Evolutionary conservation across 2,888 invertebrate species (phyloP), one percentile per base, ranked within the genome.

Genomic region (Buathra laborator): DNA sequence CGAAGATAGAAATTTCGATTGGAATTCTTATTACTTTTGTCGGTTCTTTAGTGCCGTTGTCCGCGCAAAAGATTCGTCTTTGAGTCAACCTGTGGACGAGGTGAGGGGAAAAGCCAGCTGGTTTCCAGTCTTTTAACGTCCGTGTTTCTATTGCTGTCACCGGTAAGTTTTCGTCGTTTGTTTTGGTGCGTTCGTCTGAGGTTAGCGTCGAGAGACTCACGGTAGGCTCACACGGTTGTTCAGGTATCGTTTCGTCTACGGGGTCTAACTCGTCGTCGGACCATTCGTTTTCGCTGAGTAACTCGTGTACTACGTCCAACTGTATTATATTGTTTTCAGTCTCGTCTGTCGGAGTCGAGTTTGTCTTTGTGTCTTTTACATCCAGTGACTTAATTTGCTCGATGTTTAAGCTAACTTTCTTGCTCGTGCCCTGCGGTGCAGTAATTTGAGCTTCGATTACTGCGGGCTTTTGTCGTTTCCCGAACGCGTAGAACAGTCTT

Each of bases 1-100:
- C 80, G 29, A 80, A 80, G 32, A 80, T 67, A 1, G 53, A 56
- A 12, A 78, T 62, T 48, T 78, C 70, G 1, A 78, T 48, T 7
- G 70, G 78, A 19, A 78, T 70, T 16, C 70, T 46, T 48, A 37
- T 62, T 3, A 64, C 51, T 14, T 64, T 48, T 7, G 29, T 48
- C 6, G 70, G 78, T 19, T 70, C 62, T 0, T 0, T n/a, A 5
- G 62, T 7, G 2, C 43, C 62, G 14, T 51, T 71, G 4, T 24
- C n/a, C 7, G 78, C 5, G 1, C 70, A 59, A 48, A 51, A 78
- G 14, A 78, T 78, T 70, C 78, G 32, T 1, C 78, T 44, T 14
- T 71, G 46, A 1, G 62, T 19, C 9, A 51, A 5, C 3, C 16
- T 16, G n/a, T 59, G 46, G 0, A 32, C 12, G 29, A 51, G 24